phyloP scores from a whole-genome alignment of 2,113 vertebrate genomes.

The Nannobrachium achirus region DNA sequence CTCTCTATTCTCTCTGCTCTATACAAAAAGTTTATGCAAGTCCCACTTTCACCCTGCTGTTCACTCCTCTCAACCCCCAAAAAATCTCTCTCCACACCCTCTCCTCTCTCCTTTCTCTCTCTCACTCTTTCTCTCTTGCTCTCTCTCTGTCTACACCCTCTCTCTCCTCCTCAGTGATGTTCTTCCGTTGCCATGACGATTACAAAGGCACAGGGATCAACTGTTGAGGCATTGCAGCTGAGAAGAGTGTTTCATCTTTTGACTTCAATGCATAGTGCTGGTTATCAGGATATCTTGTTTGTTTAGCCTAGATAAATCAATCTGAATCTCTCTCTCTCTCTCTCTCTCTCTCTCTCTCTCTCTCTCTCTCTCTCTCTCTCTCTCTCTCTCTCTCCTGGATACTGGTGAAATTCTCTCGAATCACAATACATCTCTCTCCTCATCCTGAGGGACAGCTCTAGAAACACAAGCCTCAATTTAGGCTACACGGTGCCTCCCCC shows the following conservation, averaged over 20 bases:
- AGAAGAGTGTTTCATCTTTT: slow-evolving; percentile 3
- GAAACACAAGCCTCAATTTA: neutral
- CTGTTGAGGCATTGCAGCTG: slow-evolving; percentile 28
- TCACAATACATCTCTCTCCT: neutral
- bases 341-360: too few species aligned
- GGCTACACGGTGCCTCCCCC: slow-evolving; percentile 49
- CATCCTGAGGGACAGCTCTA: neutral
- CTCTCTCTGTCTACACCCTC: slow-evolving; percentile 56
- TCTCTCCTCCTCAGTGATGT: slow-evolving; percentile 58
- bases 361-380: too few species aligned
- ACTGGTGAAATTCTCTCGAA: neutral
- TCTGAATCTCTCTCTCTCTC: too few species aligned
- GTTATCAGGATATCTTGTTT: neutral
- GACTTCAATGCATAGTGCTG: neutral
- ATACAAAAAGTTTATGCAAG: slow-evolving; percentile 22
- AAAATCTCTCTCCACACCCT: slow-evolving; percentile 51
- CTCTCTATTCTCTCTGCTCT: slow-evolving; percentile 23
- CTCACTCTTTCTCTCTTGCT: slow-evolving; percentile 19
- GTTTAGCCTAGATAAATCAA: too few species aligned
- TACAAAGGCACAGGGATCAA: slow-evolving; percentile 41
- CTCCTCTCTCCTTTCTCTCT: slow-evolving; percentile 43
- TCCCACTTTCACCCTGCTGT: slow-evolving; percentile 25
- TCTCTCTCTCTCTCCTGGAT: too few species aligned
- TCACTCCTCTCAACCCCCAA: slow-evolving; percentile 12
- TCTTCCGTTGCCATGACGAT: slow-evolving; percentile 56